phyloP scores from a whole-genome alignment of 92 coral and sea anemone species.

The Galaxea fascicularis region DNA sequence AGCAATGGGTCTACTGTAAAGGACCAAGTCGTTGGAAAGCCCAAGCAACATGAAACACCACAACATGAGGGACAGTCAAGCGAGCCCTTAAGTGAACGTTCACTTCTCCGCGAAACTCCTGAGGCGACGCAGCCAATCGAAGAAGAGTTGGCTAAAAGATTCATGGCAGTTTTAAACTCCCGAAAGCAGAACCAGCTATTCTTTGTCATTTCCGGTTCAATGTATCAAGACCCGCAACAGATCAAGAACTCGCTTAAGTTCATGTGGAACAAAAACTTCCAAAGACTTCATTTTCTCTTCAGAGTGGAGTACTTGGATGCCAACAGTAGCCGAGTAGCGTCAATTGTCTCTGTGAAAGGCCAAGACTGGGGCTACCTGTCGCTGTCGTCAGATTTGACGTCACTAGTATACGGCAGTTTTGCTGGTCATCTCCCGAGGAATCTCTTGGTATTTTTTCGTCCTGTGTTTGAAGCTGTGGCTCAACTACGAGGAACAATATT shows the following conservation, averaged over 20 bases:
- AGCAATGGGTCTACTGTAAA: conserved; percentile 1
- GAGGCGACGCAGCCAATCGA: not conserved
- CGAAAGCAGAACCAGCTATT: not conserved
- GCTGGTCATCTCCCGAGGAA: not conserved
- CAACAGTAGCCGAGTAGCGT: not conserved
- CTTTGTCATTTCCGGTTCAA: conserved; percentile 29
- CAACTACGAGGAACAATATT: conserved; percentile 1
- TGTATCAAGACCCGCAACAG: conserved; percentile 36
- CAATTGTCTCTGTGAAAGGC: conserved; percentile 14
- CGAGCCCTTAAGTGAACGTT: not conserved
- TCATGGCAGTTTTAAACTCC: not conserved
- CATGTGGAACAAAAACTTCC: conserved; percentile 9
- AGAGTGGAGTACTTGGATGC: conserved; percentile 9
- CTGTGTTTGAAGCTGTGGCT: conserved; percentile 25
- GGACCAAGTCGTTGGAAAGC: conserved; percentile 1
- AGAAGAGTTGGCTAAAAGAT: conserved; percentile 17
- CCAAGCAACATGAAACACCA: conserved; percentile 13
- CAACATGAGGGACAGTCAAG: conserved; percentile 5
- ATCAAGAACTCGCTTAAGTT: not conserved
- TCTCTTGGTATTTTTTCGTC: conserved; percentile 17
- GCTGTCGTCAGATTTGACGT: conserved; percentile 11
- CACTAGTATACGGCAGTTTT: conserved; percentile 7
- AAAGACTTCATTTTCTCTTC: conserved; percentile 18
- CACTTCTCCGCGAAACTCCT: not conserved
- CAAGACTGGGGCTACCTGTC: conserved; percentile 24